phyloP scores from a whole-genome alignment of 1,140 invertebrate species.

The Steinernema feltiae region DNA sequence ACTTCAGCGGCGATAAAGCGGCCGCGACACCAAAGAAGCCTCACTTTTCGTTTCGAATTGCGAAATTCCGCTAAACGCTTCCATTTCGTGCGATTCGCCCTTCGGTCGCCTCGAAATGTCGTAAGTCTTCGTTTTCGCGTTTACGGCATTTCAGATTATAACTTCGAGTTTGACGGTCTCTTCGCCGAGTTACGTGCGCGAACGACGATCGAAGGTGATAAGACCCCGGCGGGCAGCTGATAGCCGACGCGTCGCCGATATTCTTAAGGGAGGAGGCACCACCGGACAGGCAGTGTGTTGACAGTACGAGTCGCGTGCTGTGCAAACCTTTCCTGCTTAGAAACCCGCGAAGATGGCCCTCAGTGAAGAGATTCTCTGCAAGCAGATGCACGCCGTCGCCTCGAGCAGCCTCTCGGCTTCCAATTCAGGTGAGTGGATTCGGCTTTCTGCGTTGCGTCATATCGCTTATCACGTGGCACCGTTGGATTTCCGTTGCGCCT shows the following conservation, averaged over 20 bases:
- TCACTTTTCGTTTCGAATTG: not conserved
- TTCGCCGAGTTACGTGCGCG: not conserved
- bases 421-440: not conserved
- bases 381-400: not conserved
- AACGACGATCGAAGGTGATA: not conserved
- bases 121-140: too few species aligned
- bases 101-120: too few species aligned
- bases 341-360: not conserved
- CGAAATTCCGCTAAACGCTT: not conserved
- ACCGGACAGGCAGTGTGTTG: not conserved
- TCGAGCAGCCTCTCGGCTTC: not conserved
- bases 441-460: too few species aligned
- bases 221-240: not conserved
- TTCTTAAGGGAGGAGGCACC: not conserved
- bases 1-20: not conserved
- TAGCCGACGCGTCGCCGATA: not conserved
- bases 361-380: not conserved
- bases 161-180: too few species aligned
- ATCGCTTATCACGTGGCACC: too few species aligned
- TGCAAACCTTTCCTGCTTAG: not conserved
- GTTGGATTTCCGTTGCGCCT: too few species aligned
- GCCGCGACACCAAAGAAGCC: not conserved
- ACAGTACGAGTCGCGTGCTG: not conserved
- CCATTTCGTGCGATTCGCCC: not conserved
- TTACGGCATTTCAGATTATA: not conserved